Evolutionary conservation across 2,113 vertebrate species (phyloP).

Genomic region (Callipepla californica): DNA sequence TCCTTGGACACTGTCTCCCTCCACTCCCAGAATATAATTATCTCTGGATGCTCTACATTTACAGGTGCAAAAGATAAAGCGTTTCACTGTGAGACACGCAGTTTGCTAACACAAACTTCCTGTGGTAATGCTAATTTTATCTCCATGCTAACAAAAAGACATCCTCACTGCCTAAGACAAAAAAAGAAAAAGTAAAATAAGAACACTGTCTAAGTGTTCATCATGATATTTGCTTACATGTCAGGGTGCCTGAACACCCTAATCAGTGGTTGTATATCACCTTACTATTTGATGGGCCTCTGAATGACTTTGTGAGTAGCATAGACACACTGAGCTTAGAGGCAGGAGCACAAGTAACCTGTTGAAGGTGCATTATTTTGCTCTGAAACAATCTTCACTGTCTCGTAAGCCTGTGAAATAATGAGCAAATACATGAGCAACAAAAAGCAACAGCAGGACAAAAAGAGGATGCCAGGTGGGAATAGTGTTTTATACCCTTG

Average conservation of each 20-base stretch:
- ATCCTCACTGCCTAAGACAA: not conserved
- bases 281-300: not conserved
- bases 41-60: not conserved
- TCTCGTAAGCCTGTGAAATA: not conserved
- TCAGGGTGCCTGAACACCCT: not conserved
- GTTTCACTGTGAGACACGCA: not conserved
- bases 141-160: not conserved
- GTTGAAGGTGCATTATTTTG: not conserved
- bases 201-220: not conserved
- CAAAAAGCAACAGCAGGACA: not conserved
- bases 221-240: not conserved
- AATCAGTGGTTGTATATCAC: not conserved
- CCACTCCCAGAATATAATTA: not conserved
- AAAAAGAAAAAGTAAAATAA: rapidly evolving
- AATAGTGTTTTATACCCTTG: not conserved
- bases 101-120: not conserved
- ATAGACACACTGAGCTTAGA: not conserved
- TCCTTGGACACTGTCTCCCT: not conserved
- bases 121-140: not conserved
- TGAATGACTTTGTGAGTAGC: not conserved
- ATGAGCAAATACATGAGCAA: not conserved
- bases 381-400: not conserved
- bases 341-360: not conserved
- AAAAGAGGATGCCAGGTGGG: not conserved
- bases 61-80: not conserved